Evolutionary conservation across 2,797 vertebrate species (phyloP).

Genomic region (Notamacropus eugenii): DNA sequence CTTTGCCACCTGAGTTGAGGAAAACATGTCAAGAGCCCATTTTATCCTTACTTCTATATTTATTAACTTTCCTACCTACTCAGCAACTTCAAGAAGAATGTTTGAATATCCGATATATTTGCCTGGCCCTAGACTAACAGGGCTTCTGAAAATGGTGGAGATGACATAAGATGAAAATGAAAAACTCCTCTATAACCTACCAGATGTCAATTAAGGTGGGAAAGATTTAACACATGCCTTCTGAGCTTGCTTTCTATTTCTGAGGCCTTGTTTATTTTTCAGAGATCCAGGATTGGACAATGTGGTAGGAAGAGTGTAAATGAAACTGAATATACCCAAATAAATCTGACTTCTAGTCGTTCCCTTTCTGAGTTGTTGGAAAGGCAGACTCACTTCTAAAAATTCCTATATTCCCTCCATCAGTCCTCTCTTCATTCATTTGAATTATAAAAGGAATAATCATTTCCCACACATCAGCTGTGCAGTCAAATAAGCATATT

Average conservation of each 20-base stretch:
- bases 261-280: slow-evolving; percentile 15
- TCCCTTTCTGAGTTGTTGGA: slow-evolving; percentile 48
- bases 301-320: slow-evolving; percentile 6
- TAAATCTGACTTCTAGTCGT: slow-evolving; percentile 41
- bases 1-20: background rate
- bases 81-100: slow-evolving; percentile 36
- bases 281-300: slow-evolving; percentile 1
- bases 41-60: background rate
- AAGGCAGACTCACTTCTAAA: slow-evolving; percentile 67
- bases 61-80: slow-evolving; percentile 43
- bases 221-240: slow-evolving; percentile 31
- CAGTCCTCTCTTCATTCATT: slow-evolving; percentile 71
- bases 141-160: background rate
- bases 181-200: background rate
- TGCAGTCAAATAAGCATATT: slow-evolving; percentile 73
- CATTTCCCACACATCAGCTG: slow-evolving; percentile 76
- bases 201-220: background rate
- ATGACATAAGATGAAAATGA: background rate
- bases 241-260: background rate
- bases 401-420: slow-evolving; percentile 49
- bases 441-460: slow-evolving; percentile 78
- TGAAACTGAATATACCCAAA: slow-evolving; percentile 23
- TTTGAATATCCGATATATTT: slow-evolving; percentile 11
- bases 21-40: background rate
- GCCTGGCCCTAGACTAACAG: slow-evolving; percentile 16